A percentile compares a stretch with the other conserved stretches of the same genome.
Conservation (phyloP, 2,797 vertebrate species). For the Chiroxiphia lanceolata region DNA sequence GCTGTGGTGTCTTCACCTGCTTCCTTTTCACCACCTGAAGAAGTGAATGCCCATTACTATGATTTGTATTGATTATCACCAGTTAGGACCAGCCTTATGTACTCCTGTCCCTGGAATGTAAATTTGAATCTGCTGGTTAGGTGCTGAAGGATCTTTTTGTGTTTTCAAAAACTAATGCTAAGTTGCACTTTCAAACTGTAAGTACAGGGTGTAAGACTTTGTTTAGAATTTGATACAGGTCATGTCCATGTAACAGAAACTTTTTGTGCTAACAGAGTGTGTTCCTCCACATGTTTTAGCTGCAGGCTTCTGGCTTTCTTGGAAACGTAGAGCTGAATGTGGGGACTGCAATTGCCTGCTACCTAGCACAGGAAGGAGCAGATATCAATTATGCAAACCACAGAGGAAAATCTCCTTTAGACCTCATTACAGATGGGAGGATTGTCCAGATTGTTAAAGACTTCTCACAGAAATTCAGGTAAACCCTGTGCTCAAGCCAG, state of each 20-base stretch:
- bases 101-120: background rate
- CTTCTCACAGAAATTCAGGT: constrained; percentile 96
- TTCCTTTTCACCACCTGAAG: background rate
- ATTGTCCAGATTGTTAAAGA: constrained; percentile 87
- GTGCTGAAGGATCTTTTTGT: background rate
- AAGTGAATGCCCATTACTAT: background rate
- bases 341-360: constrained; percentile 88
- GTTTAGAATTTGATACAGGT: background rate
- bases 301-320: constrained; percentile 87
- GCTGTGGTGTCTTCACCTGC: background rate
- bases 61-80: background rate
- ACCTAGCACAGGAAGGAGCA: constrained; percentile 91
- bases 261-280: background rate
- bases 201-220: background rate
- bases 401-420: constrained; percentile 90
- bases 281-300: constrained; percentile 66
- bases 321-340: constrained; percentile 86
- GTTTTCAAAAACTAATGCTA: background rate
- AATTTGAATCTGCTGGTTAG: background rate
- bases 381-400: constrained; percentile 95
- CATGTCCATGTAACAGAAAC: background rate
- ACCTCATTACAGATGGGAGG: constrained; percentile 84
- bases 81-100: background rate
- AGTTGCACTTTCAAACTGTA: background rate
- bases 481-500: background rate